Evolutionary conservation across 2,113 vertebrate genomes (phyloP).

Genomic region (Tragulus kanchil): DNA sequence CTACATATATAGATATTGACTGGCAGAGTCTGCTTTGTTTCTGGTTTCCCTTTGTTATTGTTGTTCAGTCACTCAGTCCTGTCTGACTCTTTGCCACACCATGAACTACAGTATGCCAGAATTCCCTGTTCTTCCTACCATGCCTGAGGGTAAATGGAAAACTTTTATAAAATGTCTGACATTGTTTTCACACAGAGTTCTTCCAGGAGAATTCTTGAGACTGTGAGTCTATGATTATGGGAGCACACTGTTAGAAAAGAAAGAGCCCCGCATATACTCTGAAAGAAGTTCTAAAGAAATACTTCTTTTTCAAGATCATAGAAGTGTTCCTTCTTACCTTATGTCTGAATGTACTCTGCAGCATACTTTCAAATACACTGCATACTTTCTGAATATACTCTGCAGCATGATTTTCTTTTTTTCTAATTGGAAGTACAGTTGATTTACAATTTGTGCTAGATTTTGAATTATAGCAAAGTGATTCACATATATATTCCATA

Average conservation of each 20-base stretch:
- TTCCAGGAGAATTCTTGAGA: not conserved
- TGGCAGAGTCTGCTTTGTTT: not conserved
- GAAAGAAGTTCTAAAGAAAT: not conserved
- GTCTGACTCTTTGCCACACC: too few species aligned
- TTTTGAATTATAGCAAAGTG: not conserved
- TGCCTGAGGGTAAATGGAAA: not conserved
- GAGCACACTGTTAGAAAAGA: fast-evolving
- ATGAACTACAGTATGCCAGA: too few species aligned
- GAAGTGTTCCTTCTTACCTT: not conserved
- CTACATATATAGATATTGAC: not conserved
- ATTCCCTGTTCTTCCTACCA: too few species aligned
- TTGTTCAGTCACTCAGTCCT: too few species aligned
- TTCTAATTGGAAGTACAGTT: not conserved
- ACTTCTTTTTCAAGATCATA: not conserved
- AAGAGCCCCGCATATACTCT: not conserved
- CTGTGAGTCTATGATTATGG: not conserved
- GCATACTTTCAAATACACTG: not conserved
- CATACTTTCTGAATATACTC: not conserved
- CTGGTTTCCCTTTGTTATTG: not conserved
- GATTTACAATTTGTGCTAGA: not conserved
- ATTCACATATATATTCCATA: not conserved
- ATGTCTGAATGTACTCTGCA: not conserved
- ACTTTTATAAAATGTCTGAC: not conserved
- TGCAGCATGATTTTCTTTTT: not conserved
- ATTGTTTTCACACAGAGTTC: not conserved